These are phyloP conservation scores for Paratrypauchen microcephalus DNA, from an alignment of 2,797 vertebrate species.

Conservation along the genomic window DNA sequence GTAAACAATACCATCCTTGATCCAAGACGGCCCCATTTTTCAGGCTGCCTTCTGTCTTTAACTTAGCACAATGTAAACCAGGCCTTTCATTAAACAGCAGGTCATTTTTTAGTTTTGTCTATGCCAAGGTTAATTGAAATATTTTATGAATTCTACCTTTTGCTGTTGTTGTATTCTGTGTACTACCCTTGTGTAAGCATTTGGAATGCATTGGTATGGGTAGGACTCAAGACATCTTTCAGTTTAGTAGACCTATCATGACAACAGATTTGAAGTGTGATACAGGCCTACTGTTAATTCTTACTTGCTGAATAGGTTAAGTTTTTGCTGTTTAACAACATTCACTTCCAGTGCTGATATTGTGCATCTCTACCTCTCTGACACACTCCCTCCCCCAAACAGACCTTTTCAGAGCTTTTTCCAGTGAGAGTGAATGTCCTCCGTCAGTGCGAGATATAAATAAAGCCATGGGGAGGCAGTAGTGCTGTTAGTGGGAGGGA, in stretches of 20 bases:
- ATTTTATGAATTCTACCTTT: not conserved
- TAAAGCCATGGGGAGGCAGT: constrained; percentile 71
- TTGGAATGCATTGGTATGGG: not conserved
- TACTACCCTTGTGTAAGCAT: not conserved
- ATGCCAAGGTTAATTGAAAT: not conserved
- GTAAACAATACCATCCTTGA: constrained; percentile 77
- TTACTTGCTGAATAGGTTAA: constrained; percentile 41
- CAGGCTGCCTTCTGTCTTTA: constrained; percentile 19
- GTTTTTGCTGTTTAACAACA: constrained; percentile 48
- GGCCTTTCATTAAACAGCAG: constrained; percentile 11
- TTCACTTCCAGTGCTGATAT: constrained; percentile 11
- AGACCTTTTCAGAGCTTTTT: constrained; percentile 49
- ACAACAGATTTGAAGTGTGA: not conserved
- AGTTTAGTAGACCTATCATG: not conserved
- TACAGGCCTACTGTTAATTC: too few species aligned
- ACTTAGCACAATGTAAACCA: constrained; percentile 17
- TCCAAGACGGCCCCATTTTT: constrained; percentile 44
- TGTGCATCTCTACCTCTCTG: constrained; percentile 23
- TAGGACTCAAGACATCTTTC: not conserved
- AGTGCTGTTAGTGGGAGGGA: constrained; percentile 69
- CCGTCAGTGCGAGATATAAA: constrained; percentile 72
- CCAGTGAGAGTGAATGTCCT: constrained; percentile 64
- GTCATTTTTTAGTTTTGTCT: not conserved
- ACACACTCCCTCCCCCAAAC: constrained; percentile 43
- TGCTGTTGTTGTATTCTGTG: not conserved